Percentiles rank a stretch among this genome's conserved stretches.
Evolutionary conservation across 2,888 invertebrate species (phyloP).

Genomic region (Slavum lentiscoides): DNA sequence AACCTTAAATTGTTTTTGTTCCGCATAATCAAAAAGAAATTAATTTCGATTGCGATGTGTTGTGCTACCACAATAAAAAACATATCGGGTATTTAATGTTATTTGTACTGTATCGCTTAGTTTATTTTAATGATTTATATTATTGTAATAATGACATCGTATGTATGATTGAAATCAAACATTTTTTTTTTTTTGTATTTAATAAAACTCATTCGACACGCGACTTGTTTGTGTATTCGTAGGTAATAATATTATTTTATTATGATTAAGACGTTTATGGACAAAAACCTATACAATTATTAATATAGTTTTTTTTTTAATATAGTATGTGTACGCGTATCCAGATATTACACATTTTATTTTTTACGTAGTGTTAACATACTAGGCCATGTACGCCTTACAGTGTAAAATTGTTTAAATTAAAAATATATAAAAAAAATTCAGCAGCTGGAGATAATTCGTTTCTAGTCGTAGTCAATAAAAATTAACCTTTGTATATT

Average conservation of each 20-base stretch:
- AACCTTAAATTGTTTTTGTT: neutral
- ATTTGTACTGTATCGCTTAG: slow-evolving; percentile 8
- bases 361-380: neutral
- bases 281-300: slow-evolving; percentile 9
- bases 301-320: neutral
- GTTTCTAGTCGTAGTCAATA: neutral
- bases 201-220: neutral
- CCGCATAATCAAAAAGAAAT: slow-evolving; percentile 2
- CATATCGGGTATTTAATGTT: slow-evolving; percentile 12
- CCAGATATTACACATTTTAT: neutral
- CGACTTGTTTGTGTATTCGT: neutral
- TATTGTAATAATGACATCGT: neutral
- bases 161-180: slow-evolving; percentile 3
- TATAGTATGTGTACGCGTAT: neutral
- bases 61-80: slow-evolving; percentile 11
- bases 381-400: neutral
- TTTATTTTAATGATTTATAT: slow-evolving; percentile 8
- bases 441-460: neutral
- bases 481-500: neutral
- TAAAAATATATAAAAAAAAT: neutral
- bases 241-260: neutral
- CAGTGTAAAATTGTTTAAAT: neutral
- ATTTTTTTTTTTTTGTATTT: neutral
- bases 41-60: neutral
- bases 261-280: neutral